phyloP scores from a whole-genome alignment of 2,113 vertebrate genomes.

The Chloebia gouldiae region DNA sequence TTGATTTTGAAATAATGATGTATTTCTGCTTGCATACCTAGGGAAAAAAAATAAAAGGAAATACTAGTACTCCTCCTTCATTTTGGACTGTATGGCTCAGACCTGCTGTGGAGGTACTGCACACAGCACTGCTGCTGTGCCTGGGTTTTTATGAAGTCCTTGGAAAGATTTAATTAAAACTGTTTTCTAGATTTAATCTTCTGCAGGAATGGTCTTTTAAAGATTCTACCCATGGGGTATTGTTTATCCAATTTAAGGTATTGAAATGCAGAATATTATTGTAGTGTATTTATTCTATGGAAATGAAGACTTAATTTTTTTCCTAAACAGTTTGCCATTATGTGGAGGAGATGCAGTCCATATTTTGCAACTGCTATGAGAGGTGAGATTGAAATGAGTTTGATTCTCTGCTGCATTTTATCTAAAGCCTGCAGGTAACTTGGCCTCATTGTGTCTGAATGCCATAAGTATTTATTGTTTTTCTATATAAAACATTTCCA shows the following conservation, averaged over 20 bases:
- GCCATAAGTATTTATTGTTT: background rate
- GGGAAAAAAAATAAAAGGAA: background rate
- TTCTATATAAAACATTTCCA: background rate
- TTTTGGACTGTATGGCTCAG: background rate
- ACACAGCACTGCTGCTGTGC: background rate
- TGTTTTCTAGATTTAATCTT: conserved; percentile 36
- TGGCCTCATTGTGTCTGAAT: background rate
- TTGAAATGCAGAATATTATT: conserved; percentile 17
- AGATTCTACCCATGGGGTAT: background rate
- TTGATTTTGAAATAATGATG: conserved; percentile 33
- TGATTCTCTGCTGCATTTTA: background rate
- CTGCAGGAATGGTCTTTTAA: background rate
- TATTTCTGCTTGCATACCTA: background rate
- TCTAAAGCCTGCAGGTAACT: background rate
- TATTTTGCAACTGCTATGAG: background rate
- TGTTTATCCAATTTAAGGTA: conserved; percentile 12
- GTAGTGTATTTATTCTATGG: background rate
- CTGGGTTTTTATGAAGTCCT: conserved; percentile 36
- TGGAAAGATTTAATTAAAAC: conserved; percentile 53
- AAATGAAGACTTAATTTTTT: background rate
- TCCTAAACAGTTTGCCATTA: background rate
- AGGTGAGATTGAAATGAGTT: background rate
- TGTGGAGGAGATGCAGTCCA: background rate
- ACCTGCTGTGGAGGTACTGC: background rate
- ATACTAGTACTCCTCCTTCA: background rate